These are phyloP conservation scores for Agrochola lota DNA, from an alignment of 2,888 invertebrate genomes.

Conservation along the genomic window DNA sequence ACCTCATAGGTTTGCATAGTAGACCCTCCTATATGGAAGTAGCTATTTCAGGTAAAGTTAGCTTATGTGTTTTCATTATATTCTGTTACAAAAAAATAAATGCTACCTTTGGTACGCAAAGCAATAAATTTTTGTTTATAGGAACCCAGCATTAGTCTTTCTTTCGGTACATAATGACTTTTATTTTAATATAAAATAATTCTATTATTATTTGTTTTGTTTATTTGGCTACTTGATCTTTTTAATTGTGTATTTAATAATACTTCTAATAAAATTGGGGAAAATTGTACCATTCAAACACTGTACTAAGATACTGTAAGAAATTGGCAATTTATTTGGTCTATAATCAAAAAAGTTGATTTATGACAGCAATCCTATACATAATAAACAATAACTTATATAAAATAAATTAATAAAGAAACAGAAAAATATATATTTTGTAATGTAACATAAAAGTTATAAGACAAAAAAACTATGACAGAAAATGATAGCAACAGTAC, in stretches of 20 bases:
- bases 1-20: too few species aligned
- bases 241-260: background rate
- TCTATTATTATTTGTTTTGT: background rate
- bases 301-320: conserved; percentile 26
- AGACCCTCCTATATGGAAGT: too few species aligned
- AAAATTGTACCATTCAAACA: conserved; percentile 43
- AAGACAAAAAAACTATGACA: conserved; percentile 14
- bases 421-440: background rate
- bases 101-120: too few species aligned
- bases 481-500: background rate
- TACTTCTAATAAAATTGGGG: background rate
- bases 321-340: conserved; percentile 27
- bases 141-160: background rate
- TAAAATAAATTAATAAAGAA: conserved; percentile 33
- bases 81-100: too few species aligned
- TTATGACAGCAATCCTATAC: conserved; percentile 19
- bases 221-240: background rate
- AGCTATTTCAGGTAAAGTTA: too few species aligned
- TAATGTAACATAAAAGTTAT: conserved; percentile 13
- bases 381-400: conserved; percentile 44
- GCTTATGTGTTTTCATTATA: too few species aligned
- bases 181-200: background rate
- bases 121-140: too few species aligned
- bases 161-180: background rate
- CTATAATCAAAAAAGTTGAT: conserved; percentile 3